Percentiles rank a stretch among this genome's conserved stretches.
Evolutionary conservation across 2,113 vertebrate genomes (phyloP).

Genomic region (Scomber japonicus): DNA sequence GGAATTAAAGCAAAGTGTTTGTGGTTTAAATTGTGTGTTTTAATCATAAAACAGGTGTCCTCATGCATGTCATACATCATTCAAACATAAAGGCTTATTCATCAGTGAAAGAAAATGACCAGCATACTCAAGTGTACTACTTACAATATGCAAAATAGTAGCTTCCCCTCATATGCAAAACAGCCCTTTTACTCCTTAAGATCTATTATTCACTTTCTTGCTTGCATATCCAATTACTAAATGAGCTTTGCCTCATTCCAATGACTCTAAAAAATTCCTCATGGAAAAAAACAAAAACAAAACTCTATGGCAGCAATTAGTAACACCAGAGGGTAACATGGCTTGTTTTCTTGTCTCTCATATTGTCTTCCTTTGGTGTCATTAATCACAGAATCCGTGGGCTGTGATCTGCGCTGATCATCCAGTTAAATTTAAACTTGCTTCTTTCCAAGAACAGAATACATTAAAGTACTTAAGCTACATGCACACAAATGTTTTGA

Average conservation of each 20-base stretch:
- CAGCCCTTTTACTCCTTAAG: constrained; percentile 72
- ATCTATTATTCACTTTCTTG: constrained; percentile 81
- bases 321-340: constrained; percentile 76
- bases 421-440: constrained; percentile 35
- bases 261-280: constrained; percentile 58
- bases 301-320: constrained; percentile 75
- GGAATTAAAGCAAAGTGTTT: constrained; percentile 55
- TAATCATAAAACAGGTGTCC: constrained; percentile 67
- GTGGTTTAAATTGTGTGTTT: constrained; percentile 40
- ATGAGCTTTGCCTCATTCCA: constrained; percentile 77
- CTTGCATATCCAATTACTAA: constrained; percentile 82
- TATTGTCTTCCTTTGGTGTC: constrained; percentile 68
- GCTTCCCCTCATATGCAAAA: constrained; percentile 79
- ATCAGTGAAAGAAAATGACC: constrained; percentile 74
- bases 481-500: neutral
- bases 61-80: constrained; percentile 58
- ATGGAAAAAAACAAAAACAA: constrained; percentile 35
- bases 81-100: constrained; percentile 71
- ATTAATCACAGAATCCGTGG: constrained; percentile 58
- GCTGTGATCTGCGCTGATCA: constrained; percentile 52
- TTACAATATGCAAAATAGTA: constrained; percentile 74
- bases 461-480: neutral
- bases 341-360: constrained; percentile 65
- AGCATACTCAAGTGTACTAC: constrained; percentile 61
- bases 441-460: constrained; percentile 23